Evolutionary conservation across 2,797 vertebrate genomes (phyloP).

Genomic region (Chloroceryle inda): DNA sequence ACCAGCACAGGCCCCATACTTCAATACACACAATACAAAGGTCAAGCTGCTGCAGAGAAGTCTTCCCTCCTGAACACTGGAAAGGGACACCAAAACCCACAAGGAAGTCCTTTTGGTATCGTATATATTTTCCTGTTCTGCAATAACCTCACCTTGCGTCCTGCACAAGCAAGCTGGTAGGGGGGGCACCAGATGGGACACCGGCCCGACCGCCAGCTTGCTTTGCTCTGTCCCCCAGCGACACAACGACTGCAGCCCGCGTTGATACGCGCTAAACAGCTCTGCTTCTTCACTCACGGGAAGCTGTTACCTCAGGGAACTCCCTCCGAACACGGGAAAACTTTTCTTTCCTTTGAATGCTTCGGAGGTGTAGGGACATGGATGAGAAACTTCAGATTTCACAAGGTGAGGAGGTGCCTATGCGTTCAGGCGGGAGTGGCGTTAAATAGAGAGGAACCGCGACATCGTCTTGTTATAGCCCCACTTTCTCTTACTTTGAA

Average conservation of each 20-base stretch:
- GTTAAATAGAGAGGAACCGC: background rate
- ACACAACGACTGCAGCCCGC: background rate
- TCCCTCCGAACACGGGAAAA: background rate
- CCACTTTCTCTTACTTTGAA: background rate
- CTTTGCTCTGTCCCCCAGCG: background rate
- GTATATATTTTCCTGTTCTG: background rate
- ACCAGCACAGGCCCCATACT: background rate
- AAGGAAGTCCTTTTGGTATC: background rate
- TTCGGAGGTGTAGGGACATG: accelerated
- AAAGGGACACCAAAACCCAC: background rate
- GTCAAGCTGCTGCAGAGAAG: background rate
- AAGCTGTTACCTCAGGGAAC: background rate
- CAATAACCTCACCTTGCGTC: background rate
- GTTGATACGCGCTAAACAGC: too few relatives aligned
- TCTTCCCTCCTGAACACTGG: background rate
- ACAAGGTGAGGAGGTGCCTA: background rate
- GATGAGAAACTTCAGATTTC: background rate
- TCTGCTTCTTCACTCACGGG: background rate
- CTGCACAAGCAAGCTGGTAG: background rate
- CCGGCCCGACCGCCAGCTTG: background rate
- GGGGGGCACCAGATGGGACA: accelerated
- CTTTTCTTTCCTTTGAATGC: background rate
- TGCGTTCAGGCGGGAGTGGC: background rate
- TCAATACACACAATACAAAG: background rate
- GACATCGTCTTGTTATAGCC: background rate